Conservation (phyloP, 1,140 invertebrate genomes). For the Doryteuthis pealeii region DNA sequence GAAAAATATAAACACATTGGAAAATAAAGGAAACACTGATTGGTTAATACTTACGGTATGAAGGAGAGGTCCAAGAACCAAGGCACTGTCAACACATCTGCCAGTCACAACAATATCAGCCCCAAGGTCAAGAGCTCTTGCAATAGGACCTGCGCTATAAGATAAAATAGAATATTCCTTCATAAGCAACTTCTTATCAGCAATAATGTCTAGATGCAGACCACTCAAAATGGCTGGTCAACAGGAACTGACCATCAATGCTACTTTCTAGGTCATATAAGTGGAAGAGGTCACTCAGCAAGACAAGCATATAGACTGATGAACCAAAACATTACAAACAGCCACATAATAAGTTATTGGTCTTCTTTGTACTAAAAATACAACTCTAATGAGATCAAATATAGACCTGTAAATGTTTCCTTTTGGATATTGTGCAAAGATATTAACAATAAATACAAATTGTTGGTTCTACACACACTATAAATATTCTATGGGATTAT, state of each 20-base stretch:
- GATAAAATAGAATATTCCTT: neutral
- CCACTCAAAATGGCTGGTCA: neutral
- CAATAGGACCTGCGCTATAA: conserved; percentile 62
- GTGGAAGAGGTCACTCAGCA: no score
- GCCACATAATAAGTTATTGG: no score
- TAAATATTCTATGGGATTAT: no score
- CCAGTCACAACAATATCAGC: conserved; percentile 66
- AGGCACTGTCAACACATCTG: conserved; percentile 64
- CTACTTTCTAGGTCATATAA: no score
- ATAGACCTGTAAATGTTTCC: no score
- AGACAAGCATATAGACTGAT: no score
- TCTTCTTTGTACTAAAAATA: no score
- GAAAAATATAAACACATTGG: neutral
- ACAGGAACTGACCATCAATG: neutral
- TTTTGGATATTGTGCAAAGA: no score
- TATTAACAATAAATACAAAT: no score
- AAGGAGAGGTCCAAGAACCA: conserved; percentile 63
- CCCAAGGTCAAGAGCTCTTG: conserved; percentile 60
- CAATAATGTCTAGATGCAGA: neutral
- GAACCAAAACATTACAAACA: no score
- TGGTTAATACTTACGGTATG: conserved; percentile 50
- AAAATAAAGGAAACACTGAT: neutral
- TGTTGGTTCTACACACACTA: no score
- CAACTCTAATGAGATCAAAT: no score
- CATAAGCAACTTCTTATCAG: neutral